A percentile compares a stretch with the other conserved stretches of the same genome.
These are phyloP conservation scores for Drosophila quadrilineata DNA, from an alignment of 1,140 invertebrate genomes.

Conservation along the genomic window DNA sequence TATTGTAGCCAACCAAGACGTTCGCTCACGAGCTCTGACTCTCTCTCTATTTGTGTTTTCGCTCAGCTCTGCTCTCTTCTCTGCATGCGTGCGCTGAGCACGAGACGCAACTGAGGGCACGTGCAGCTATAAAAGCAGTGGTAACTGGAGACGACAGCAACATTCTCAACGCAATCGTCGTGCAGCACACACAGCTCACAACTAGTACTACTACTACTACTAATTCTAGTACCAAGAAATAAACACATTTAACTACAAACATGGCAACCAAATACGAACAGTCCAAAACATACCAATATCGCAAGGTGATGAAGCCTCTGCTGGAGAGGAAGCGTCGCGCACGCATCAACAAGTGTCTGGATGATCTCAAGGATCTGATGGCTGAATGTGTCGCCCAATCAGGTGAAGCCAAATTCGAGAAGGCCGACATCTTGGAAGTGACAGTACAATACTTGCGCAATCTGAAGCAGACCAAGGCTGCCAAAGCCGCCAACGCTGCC, in stretches of 20 bases:
- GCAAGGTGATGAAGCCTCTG: slow-evolving; percentile 98
- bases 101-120: slow-evolving; percentile 69
- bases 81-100: slow-evolving; percentile 61
- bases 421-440: slow-evolving; percentile 97
- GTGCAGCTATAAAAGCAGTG: slow-evolving; percentile 77
- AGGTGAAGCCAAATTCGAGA: slow-evolving; percentile 96
- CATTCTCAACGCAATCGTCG: slow-evolving; percentile 73
- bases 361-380: slow-evolving; percentile 96
- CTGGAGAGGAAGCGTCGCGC: slow-evolving; percentile 96
- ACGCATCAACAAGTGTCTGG: slow-evolving; percentile 96
- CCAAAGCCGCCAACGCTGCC: slow-evolving; percentile 81
- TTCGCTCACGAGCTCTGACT: no score
- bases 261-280: slow-evolving; percentile 79
- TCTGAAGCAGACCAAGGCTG: slow-evolving; percentile 83
- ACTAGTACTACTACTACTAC: neutral
- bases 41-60: no score
- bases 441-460: slow-evolving; percentile 96
- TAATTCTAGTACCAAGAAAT: slow-evolving; percentile 12
- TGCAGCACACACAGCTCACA: slow-evolving; percentile 47
- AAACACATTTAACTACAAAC: slow-evolving; percentile 13
- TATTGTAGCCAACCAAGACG: slow-evolving; percentile 14
- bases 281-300: slow-evolving; percentile 94
- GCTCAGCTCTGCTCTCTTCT: slow-evolving; percentile 8
- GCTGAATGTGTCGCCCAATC: slow-evolving; percentile 90
- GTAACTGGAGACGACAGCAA: slow-evolving; percentile 57